Evolutionary conservation across 1,140 invertebrate genomes (phyloP), one percentile per base, ranked within the genome.

Genomic region (Epicauta chinensis): DNA sequence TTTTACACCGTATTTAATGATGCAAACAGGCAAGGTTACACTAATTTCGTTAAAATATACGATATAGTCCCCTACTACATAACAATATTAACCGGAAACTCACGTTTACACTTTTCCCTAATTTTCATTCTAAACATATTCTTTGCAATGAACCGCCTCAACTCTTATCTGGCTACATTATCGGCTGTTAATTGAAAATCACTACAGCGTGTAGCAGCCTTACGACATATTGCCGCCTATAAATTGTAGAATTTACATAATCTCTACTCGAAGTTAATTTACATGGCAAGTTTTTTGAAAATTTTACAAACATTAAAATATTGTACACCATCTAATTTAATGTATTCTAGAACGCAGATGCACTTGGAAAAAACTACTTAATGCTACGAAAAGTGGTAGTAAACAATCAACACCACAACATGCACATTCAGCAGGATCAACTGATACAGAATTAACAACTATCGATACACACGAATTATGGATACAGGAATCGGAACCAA

Each of bases 401-500:
- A 68, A 64, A 50, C 64, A 73, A 50, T 77, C 77, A 0, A 84
- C 82, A 12, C 80, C 83, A n/a, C 76, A 77, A 51, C 83, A 86
- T 65, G 77, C 75, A 23, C 80, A 82, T 62, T 87, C 84, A 10
- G 83, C 81, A 0, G 80, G 83, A 2, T 89, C 86, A 7, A 88
- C 85, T 0, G 86, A 89, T 61, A 89, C 86, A 1, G 87, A 90
- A 66, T 73, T 89, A 31, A 86, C 86, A 32, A 87, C 84, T 0
- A 71, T 89, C 52, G 86, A 88, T 66, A 85, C 83, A 10, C 83
- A 87, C 65, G 86, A 89, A 58, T 75, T 89, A 2, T 89, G 86
- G 86, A 72, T 89, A 31, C 84, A 84, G 41, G 86, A 89, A 55
- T 81, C 82, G 37, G 86, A 89, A 60, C 85, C 84, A 9, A 83